Percentiles rank a stretch among this genome's conserved stretches.
These are phyloP conservation scores for Patella depressa DNA, from an alignment of 2,888 invertebrate genomes.

Conservation along the genomic window DNA sequence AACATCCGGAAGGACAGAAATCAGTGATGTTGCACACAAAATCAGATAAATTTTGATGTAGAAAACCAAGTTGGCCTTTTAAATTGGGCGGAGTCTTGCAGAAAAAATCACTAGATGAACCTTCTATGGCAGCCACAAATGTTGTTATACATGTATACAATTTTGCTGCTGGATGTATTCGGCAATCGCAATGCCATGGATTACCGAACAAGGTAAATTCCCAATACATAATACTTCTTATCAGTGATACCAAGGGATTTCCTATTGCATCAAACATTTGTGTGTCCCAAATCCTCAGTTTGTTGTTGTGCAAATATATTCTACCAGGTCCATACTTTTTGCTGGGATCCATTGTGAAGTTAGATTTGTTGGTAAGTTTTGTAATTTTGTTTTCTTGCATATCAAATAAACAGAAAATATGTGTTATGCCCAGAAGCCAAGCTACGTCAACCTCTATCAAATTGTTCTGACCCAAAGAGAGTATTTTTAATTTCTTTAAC, in stretches of 20 bases:
- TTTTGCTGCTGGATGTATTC: not conserved
- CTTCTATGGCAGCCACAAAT: too few species aligned
- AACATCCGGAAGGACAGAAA: not conserved
- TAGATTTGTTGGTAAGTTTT: not conserved
- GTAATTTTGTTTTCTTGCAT: not conserved
- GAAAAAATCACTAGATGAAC: too few species aligned
- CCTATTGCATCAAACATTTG: not conserved
- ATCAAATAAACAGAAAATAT: not conserved
- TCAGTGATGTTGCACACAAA: not conserved
- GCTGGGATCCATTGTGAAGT: not conserved
- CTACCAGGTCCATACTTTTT: not conserved
- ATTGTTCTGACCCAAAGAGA: not conserved
- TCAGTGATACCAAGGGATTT: not conserved
- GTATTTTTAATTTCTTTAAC: not conserved
- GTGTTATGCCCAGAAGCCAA: not conserved
- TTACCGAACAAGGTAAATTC: not conserved
- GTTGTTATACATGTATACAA: too few species aligned
- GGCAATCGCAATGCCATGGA: not conserved
- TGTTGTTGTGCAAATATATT: not conserved
- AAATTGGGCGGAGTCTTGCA: too few species aligned
- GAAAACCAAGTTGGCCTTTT: too few species aligned
- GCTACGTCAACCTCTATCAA: not conserved
- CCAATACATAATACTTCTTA: not conserved
- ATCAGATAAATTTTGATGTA: not conserved
- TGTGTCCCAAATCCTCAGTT: not conserved